Evolutionary conservation across 2,797 vertebrate species (phyloP).

Genomic region (Gephyroberyx darwinii): DNA sequence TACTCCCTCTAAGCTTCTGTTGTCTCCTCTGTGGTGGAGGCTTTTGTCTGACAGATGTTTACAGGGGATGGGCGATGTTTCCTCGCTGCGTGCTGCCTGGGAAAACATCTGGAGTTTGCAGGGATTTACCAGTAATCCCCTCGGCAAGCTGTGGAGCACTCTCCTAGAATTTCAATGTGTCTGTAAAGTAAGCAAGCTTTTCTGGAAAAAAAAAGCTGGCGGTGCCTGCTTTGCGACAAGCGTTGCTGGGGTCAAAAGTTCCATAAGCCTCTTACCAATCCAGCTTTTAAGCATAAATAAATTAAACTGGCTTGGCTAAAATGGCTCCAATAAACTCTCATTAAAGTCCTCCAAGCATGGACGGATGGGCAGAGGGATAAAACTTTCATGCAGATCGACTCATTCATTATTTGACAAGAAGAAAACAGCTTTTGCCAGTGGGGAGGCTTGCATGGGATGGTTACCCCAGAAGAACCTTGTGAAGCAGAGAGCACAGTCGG

Average conservation of each 20-base stretch:
- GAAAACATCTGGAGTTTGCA: conserved; percentile 80
- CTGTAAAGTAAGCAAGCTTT: conserved; percentile 68
- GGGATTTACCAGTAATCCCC: conserved; percentile 79
- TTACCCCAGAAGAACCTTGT: conserved; percentile 33
- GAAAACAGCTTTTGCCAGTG: conserved; percentile 24
- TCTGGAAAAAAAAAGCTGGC: conserved; percentile 34
- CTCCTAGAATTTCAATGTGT: conserved; percentile 74
- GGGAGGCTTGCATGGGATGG: conserved; percentile 3
- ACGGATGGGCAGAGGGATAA: conserved; percentile 47
- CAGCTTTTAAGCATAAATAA: conserved; percentile 74
- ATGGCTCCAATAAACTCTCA: conserved; percentile 67
- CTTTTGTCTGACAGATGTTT: conserved; percentile 83
- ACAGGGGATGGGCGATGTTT: conserved; percentile 74
- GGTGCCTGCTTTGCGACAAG: conserved; percentile 49
- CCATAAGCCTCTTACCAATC: conserved; percentile 74
- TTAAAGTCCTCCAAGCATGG: conserved; percentile 63
- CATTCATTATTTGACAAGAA: conserved; percentile 50
- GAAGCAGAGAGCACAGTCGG: conserved; percentile 36
- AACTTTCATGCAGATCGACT: conserved; percentile 57
- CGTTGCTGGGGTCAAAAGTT: conserved; percentile 65
- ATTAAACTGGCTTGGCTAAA: conserved; percentile 70
- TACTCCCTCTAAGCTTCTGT: conserved; percentile 67
- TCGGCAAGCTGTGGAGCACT: conserved; percentile 67
- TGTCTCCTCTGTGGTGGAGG: conserved; percentile 67
- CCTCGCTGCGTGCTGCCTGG: conserved; percentile 68